phyloP scores from a whole-genome alignment of 2,797 vertebrate genomes.

The Tachyglossus aculeatus region DNA sequence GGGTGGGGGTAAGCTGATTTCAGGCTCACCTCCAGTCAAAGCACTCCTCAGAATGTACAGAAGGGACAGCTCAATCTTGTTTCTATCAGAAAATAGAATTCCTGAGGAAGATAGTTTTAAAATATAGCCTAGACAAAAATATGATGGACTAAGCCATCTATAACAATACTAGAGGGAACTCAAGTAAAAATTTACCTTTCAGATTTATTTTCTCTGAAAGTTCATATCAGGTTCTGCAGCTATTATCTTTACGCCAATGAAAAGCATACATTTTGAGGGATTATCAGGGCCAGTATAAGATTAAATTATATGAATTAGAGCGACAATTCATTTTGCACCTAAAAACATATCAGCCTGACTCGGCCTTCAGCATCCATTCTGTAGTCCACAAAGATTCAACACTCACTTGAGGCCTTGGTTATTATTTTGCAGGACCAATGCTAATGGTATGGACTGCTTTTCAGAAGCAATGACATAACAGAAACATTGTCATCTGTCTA shows the following conservation, averaged over 20 bases:
- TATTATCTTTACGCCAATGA: constrained; percentile 1
- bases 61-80: neutral
- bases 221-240: constrained; percentile 10
- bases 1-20: constrained; percentile 36
- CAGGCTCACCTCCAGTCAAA: constrained; percentile 44
- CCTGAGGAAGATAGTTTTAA: constrained; percentile 30
- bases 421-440: too few relatives aligned
- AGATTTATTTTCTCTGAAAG: constrained; percentile 20
- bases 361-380: neutral
- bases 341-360: neutral
- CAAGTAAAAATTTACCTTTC: neutral
- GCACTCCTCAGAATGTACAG: constrained; percentile 24
- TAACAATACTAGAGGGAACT: constrained; percentile 5
- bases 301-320: neutral
- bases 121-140: constrained; percentile 19
- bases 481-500: too few relatives aligned
- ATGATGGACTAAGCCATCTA: constrained; percentile 9
- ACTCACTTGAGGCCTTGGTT: neutral
- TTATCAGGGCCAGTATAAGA: neutral
- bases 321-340: neutral
- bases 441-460: too few relatives aligned
- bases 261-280: neutral
- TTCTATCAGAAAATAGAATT: constrained; percentile 41
- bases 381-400: neutral
- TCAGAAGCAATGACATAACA: too few relatives aligned